Percentiles rank a stretch among this genome's conserved stretches.
Evolutionary conservation across 2,888 invertebrate genomes (phyloP).

Genomic region (Timandra comae): DNA sequence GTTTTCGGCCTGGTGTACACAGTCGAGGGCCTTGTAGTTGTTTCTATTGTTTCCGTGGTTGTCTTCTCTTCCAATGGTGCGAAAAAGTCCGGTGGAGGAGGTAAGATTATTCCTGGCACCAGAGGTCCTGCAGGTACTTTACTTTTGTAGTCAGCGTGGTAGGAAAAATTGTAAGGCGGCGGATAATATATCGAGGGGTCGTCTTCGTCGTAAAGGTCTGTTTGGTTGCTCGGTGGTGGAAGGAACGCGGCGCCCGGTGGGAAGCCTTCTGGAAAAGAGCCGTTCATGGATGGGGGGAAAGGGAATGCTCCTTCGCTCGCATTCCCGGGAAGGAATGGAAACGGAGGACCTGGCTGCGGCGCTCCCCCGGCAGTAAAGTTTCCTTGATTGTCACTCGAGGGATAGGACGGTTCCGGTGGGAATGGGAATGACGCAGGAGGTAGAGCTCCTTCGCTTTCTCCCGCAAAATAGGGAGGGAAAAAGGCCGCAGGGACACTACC

Average conservation of each 20-base stretch:
- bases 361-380: conserved; percentile 81
- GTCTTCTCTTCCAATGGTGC: conserved; percentile 79
- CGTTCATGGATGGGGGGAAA: conserved; percentile 75
- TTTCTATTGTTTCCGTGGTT: conserved; percentile 45
- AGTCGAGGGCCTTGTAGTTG: conserved; percentile 42
- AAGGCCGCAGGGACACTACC: conserved; percentile 83
- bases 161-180: conserved; percentile 92
- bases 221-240: conserved; percentile 84
- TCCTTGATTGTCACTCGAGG: conserved; percentile 78
- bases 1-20: conserved; percentile 50
- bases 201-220: conserved; percentile 90
- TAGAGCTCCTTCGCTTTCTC: conserved; percentile 75
- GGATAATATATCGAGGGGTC: conserved; percentile 95
- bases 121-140: conserved; percentile 89
- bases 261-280: conserved; percentile 76
- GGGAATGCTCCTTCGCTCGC: conserved; percentile 74
- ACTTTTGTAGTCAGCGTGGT: conserved; percentile 85
- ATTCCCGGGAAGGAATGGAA: conserved; percentile 79
- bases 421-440: conserved; percentile 76
- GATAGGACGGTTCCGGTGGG: conserved; percentile 74
- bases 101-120: conserved; percentile 91
- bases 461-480: conserved; percentile 81
- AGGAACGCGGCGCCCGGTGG: conserved; percentile 76
- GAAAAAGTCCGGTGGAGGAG: conserved; percentile 93
- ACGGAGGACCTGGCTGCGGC: conserved; percentile 79